Conservation (phyloP, 1,140 invertebrate species). For the Neodiprion lecontei region DNA sequence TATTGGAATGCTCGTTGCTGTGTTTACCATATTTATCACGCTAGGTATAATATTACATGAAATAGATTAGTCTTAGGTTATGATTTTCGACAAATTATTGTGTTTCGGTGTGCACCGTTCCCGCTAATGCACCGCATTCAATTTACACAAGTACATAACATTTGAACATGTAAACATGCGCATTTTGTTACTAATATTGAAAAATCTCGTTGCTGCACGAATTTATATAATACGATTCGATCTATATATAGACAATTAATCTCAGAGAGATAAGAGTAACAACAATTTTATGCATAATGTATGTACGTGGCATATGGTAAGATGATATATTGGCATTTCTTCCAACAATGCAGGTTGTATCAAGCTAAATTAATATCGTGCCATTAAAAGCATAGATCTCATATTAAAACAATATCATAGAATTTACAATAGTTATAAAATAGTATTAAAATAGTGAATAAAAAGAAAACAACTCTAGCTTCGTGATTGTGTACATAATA, state of each 20-base stretch:
- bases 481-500: conserved; percentile 48
- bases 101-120: conserved; percentile 49
- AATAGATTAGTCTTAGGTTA: conserved; percentile 34
- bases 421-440: conserved; percentile 45
- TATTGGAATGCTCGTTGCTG: conserved; percentile 57
- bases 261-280: no score
- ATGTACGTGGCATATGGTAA: not conserved
- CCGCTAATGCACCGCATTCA: conserved; percentile 45
- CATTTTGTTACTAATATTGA: conserved; percentile 2
- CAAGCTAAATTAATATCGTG: conserved; percentile 15
- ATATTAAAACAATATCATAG: conserved; percentile 36
- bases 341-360: not conserved
- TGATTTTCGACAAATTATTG: conserved; percentile 19
- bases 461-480: conserved; percentile 38
- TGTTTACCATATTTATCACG: conserved; percentile 62
- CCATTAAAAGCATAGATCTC: conserved; percentile 14
- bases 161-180: conserved; percentile 49
- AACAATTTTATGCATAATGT: no score
- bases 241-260: not conserved
- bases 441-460: conserved; percentile 39
- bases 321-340: not conserved
- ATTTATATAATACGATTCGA: not conserved
- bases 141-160: conserved; percentile 33
- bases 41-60: conserved; percentile 55
- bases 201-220: conserved; percentile 10